These are phyloP conservation scores for Thalassaphorura encarpata DNA, from an alignment of 1,140 invertebrate species.

Conservation along the genomic window DNA sequence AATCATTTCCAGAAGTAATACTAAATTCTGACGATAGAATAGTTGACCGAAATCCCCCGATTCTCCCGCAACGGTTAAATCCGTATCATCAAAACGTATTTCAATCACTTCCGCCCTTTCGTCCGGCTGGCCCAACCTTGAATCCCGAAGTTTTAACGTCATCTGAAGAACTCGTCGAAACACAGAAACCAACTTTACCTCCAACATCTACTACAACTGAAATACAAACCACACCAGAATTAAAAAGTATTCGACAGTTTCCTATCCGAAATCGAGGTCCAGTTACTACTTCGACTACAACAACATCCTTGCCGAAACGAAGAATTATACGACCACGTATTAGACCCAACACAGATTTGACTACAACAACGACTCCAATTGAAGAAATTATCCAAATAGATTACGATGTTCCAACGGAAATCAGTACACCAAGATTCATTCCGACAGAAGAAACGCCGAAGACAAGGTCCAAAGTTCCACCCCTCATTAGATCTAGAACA, in stretches of 20 bases:
- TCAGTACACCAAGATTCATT: too few relatives aligned
- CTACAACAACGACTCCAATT: slow-evolving; percentile 10
- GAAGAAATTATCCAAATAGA: neutral
- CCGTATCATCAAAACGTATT: too few relatives aligned
- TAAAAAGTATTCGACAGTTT: neutral
- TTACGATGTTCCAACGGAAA: neutral
- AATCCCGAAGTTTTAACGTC: too few relatives aligned
- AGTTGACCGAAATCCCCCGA: too few relatives aligned
- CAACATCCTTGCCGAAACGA: neutral
- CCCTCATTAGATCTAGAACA: neutral
- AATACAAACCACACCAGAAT: neutral
- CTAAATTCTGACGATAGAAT: too few relatives aligned
- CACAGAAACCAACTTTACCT: neutral
- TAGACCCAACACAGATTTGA: neutral
- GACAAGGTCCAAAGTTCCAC: neutral
- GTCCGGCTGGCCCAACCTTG: too few relatives aligned
- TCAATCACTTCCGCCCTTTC: too few relatives aligned
- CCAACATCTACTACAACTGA: slow-evolving; percentile 5
- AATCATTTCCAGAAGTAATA: too few relatives aligned
- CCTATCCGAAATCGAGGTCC: neutral
- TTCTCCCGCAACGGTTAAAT: too few relatives aligned
- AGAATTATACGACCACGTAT: neutral
- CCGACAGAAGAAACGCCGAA: neutral
- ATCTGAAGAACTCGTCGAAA: too few relatives aligned
- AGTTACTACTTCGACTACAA: slow-evolving; percentile 8